Base-by-base conservation (phyloP, 2,888 invertebrate genomes). In the Drosophila maculinotata region DNA sequence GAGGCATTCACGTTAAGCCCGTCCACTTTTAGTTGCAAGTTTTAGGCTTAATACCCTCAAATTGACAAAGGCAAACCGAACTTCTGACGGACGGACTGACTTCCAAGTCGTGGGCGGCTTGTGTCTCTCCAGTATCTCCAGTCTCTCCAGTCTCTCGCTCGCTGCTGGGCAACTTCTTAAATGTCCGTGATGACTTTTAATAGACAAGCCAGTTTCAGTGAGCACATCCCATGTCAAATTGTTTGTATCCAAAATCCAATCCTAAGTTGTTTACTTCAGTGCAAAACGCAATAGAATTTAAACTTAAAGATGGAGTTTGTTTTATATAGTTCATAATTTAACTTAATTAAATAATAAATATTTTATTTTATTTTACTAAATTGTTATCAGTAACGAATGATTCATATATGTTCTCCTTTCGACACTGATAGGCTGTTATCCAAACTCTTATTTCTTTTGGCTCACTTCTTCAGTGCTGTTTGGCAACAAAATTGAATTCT, bases 21-120 rank as follows among this genome's bases (percentile, higher is more conserved):
- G 12, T 26, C 6, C 36, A 45, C 14, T 42, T 56, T 36, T 23
- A 59, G 51, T 28, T 74, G 57, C 57, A 69, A 47, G 63, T 54
- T 57, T 51, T 48, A 10, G 64, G 51, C 76, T 65, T 56, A 72
- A 65, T 25, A 65, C 56, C 72, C 52, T 51, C 58, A 65, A 56
- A 76, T 56, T 58, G 65, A 65, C 66, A 76, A 65, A 59, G 71
- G 76, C 65, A 52, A 56, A 14, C 48, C 59, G 28, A 63, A 47
- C 48, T 62, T 47, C 14, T 3, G 28, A 33, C 20, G 8, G 8
- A 54, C 26, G 31, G 52, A 1, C 41, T 39, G 42, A 10, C 52
- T 53, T 23, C 9, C 53, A 9, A 9, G 3, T 38, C 10, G 48
- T 57, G 44, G 63, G 39, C 35, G 31, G 20, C 0, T 12, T 35